Conservation (phyloP, 2,888 invertebrate species). For the Drosophila colorata region DNA sequence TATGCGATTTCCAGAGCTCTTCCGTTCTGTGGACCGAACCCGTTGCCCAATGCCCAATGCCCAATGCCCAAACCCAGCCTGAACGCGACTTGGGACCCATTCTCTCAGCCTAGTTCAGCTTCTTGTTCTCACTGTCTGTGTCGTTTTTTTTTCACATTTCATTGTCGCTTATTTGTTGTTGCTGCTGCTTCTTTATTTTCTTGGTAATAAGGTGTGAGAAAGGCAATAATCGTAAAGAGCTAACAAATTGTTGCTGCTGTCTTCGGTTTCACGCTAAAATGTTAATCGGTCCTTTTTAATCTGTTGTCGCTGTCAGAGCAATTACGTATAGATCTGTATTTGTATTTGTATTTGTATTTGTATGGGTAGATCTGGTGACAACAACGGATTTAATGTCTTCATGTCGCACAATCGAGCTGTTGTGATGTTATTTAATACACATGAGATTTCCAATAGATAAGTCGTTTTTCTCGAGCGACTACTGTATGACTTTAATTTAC, state of each 20-base stretch:
- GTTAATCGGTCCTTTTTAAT: constrained; percentile 73
- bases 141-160: constrained; percentile 68
- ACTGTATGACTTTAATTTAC: too few relatives aligned
- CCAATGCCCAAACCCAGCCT: constrained; percentile 20
- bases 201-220: constrained; percentile 83
- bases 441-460: not conserved
- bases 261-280: constrained; percentile 72
- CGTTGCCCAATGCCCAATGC: constrained; percentile 10
- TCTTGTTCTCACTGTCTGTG: constrained; percentile 42
- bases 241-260: constrained; percentile 76
- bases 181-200: constrained; percentile 74
- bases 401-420: not conserved
- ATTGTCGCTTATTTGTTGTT: constrained; percentile 59
- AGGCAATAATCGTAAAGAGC: constrained; percentile 83
- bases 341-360: not conserved
- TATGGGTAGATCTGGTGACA: not conserved
- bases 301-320: constrained; percentile 41
- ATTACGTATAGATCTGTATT: constrained; percentile 45
- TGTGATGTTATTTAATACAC: too few relatives aligned
- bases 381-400: not conserved
- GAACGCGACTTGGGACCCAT: constrained; percentile 19
- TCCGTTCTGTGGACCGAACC: constrained; percentile 29
- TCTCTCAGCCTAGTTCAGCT: constrained; percentile 24
- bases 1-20: constrained; percentile 67
- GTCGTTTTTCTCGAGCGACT: not conserved